A percentile compares a stretch with the other conserved stretches of the same genome.
These are phyloP conservation scores for Metacarcinus magister DNA, from an alignment of 2,888 invertebrate species.

Conservation along the genomic window DNA sequence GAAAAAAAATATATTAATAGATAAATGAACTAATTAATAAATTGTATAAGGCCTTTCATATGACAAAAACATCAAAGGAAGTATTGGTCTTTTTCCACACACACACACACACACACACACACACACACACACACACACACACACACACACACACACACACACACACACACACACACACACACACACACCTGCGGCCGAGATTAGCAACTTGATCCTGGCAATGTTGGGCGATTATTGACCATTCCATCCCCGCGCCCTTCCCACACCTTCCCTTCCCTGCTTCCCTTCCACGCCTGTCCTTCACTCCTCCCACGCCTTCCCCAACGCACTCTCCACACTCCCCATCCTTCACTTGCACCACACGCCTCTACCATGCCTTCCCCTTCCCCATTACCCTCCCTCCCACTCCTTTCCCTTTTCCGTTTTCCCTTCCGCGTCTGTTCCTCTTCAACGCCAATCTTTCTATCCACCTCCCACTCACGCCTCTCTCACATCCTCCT, in stretches of 20 bases:
- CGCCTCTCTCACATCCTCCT: too few relatives aligned
- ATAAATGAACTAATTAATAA: background rate
- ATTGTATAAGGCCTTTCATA: too few relatives aligned
- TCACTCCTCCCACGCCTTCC: too few relatives aligned
- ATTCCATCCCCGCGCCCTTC: background rate
- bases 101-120: constrained; percentile 26
- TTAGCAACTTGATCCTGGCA: background rate
- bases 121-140: background rate
- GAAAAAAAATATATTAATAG: background rate
- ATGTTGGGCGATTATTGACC: constrained; percentile 47
- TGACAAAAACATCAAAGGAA: too few relatives aligned
- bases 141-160: constrained; percentile 34
- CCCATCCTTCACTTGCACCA: too few relatives aligned
- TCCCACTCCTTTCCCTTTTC: too few relatives aligned
- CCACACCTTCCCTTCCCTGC: background rate
- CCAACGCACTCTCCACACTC: too few relatives aligned
- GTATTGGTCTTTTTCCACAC: background rate
- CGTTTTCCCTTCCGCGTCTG: too few relatives aligned
- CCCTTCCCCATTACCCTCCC: too few relatives aligned
- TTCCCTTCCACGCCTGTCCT: background rate
- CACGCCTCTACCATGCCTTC: too few relatives aligned
- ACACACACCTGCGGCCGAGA: background rate
- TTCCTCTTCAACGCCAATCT: background rate
- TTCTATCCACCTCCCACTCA: background rate
- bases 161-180: constrained; percentile 1